These are phyloP conservation scores for Drosophila austrosaltans DNA, from an alignment of 2,888 invertebrate genomes.

Conservation along the genomic window DNA sequence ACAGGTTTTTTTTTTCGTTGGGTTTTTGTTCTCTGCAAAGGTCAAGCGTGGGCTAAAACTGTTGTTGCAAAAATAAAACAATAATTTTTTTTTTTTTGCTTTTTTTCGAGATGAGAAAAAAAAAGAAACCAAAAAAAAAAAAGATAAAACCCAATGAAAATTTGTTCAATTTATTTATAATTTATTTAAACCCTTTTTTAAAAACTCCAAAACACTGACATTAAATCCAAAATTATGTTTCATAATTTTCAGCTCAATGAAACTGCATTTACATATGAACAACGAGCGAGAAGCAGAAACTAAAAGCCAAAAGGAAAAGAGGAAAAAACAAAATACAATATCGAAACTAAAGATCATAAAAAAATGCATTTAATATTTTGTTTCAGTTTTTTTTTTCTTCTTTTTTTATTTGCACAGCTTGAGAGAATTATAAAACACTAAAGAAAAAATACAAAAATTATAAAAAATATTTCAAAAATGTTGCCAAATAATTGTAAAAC, in stretches of 20 bases:
- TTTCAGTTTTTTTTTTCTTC: background rate
- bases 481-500: background rate
- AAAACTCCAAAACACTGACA: conserved; percentile 26
- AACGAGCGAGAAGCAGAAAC: background rate
- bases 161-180: conserved; percentile 22
- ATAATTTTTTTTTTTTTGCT: conserved; percentile 15
- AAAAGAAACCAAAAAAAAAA: background rate
- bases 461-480: background rate
- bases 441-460: background rate
- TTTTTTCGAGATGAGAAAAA: background rate
- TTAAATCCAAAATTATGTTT: conserved; percentile 55
- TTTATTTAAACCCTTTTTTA: conserved; percentile 18
- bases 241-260: conserved; percentile 58
- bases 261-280: conserved; percentile 66
- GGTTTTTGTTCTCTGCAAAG: conserved; percentile 68
- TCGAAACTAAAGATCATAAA: conserved; percentile 5
- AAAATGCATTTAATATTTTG: conserved; percentile 17
- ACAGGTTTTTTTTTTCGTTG: conserved; percentile 60
- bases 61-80: conserved; percentile 34
- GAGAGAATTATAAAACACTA: background rate
- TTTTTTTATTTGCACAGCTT: background rate
- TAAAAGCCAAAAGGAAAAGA: background rate
- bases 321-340: background rate
- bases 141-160: background rate
- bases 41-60: conserved; percentile 54